A percentile compares a stretch with the other conserved stretches of the same genome.
These are phyloP conservation scores for Drosophila prostipennis DNA, from an alignment of 2,888 invertebrate species.

Conservation along the genomic window DNA sequence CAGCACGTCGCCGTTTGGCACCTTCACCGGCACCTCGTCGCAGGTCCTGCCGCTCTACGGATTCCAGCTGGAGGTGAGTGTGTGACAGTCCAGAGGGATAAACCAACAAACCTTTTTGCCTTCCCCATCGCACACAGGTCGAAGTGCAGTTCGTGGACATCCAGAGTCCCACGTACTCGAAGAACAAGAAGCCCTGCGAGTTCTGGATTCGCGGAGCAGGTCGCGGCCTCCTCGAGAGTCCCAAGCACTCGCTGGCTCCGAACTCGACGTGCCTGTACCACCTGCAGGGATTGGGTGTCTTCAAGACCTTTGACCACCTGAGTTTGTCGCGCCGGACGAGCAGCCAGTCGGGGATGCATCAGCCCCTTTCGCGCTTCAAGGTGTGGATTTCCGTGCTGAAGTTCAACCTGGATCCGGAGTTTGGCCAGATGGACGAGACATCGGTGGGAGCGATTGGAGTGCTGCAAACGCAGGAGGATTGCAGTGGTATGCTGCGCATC, in stretches of 20 bases:
- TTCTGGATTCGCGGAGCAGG: conserved; percentile 93
- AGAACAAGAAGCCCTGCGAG: conserved; percentile 93
- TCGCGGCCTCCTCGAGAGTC: conserved; percentile 92
- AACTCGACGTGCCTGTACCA: conserved; percentile 96
- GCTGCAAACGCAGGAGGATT: conserved; percentile 88
- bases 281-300: conserved; percentile 88
- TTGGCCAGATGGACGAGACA: conserved; percentile 84
- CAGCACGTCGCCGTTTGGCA: conserved; percentile 94
- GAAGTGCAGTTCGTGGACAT: conserved; percentile 94
- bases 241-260: conserved; percentile 93
- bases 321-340: conserved; percentile 86
- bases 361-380: conserved; percentile 88
- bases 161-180: conserved; percentile 92
- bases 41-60: conserved; percentile 92
- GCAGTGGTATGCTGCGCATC: conserved; percentile 92
- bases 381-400: conserved; percentile 95
- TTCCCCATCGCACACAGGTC: conserved; percentile 75
- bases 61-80: conserved; percentile 93
- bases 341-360: conserved; percentile 79
- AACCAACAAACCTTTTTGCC: background rate
- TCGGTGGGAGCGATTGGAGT: conserved; percentile 83
- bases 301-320: conserved; percentile 85
- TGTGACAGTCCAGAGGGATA: background rate
- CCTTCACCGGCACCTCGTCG: conserved; percentile 91
- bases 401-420: conserved; percentile 91